phyloP scores from a whole-genome alignment of 1,140 invertebrate genomes.

The Drosophila mojavensis region DNA sequence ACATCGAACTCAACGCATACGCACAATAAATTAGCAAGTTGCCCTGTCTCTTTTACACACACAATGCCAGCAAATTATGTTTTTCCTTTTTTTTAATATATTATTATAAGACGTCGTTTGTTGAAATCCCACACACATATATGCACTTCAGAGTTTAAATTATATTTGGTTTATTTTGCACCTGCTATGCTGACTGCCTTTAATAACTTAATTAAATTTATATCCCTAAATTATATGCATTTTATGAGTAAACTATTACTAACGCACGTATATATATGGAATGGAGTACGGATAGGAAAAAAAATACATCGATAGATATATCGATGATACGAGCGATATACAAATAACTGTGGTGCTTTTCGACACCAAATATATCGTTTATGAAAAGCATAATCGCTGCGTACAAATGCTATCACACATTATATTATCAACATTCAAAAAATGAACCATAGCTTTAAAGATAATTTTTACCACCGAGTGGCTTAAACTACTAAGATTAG shows the following conservation, averaged over 20 bases:
- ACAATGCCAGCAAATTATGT: constrained; percentile 43
- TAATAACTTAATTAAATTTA: constrained; percentile 36
- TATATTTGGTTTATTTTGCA: constrained; percentile 34
- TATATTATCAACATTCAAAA: too few species aligned
- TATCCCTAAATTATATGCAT: constrained; percentile 55
- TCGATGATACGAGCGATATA: constrained; percentile 15
- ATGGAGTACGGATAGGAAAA: constrained; percentile 32
- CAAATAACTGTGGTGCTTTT: constrained; percentile 4
- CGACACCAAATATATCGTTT: constrained; percentile 1
- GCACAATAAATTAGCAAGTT: constrained; percentile 52
- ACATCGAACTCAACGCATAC: constrained; percentile 35
- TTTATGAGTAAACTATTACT: constrained; percentile 77
- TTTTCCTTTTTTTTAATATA: not conserved
- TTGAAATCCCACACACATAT: constrained; percentile 27
- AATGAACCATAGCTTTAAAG: too few species aligned
- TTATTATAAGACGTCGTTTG: constrained; percentile 21
- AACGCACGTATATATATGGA: constrained; percentile 62
- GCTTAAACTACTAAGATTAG: too few species aligned
- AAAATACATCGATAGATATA: constrained; percentile 19
- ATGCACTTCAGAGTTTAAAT: constrained; percentile 28
- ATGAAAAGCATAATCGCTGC: not conserved
- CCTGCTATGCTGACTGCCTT: constrained; percentile 28
- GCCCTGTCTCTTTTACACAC: constrained; percentile 25
- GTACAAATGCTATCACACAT: not conserved
- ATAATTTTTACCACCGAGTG: too few species aligned